Evolutionary conservation across 2,113 vertebrate genomes (phyloP), one percentile per base, ranked within the genome.

Genomic region (Aegithalos caudatus): DNA sequence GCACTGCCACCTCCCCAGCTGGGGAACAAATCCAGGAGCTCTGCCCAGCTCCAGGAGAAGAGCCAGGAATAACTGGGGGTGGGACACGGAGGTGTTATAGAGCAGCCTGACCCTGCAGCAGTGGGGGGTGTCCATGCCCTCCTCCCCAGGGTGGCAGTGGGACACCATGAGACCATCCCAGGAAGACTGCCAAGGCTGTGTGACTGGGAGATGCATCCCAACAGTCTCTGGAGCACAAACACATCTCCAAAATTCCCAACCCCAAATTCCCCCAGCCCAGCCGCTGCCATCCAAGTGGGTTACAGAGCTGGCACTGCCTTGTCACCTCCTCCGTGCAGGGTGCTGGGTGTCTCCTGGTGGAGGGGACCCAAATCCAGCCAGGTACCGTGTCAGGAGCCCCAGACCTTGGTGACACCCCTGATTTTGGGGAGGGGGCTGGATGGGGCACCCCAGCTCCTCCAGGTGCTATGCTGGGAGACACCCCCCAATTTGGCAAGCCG

Each of bases 161-260:
- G 81, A 60, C 65, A 61, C 53, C 8, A 7, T 6, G 47, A 77
- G 65, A 37, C 17, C n/a, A 69, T 23, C 37, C 42, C 47, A 67
- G 82, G 53, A 69, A 71, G 44, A 17, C 53, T 78, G 64, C 64
- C 62, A 57, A 60, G 54, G 50, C 81, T 58, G 51, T 1, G 1
- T 42, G 64, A 83, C 58, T 3, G 1, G 69, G 56, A 70, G 23
- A 58, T 0, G 0, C 0, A 0, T 71, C 78, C 87, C 65, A 60
- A 47, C 51, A 71, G 62, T 20, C 57, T n/a, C n/a, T 3, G 0
- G 64, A 88, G 54, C 9, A 3, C 3, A 1, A 88, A 50, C 9
- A 3, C 3, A 1, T 31, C 79, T 22, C 56, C 53, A 38, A 76
- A 96, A 86, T 24, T 54, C 27, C 21, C 60, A 48, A 9, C n/a